Percentiles rank a stretch among this genome's conserved stretches.
phyloP scores from a whole-genome alignment of 2,888 invertebrate genomes.

The Agonopterix arenella region DNA sequence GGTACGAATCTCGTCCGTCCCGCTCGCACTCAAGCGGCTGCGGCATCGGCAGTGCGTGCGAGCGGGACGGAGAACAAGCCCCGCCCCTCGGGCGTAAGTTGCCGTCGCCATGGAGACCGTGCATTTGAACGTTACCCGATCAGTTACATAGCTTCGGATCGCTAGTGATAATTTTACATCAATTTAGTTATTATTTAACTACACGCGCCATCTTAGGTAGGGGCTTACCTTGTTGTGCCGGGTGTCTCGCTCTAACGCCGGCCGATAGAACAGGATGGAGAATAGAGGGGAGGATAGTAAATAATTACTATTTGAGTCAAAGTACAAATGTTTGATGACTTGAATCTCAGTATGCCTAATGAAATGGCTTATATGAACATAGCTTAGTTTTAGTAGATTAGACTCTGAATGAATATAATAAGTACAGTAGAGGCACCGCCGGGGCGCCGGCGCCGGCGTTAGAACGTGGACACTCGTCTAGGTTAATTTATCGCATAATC shows the following conservation, averaged over 20 bases:
- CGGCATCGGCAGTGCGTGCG: neutral
- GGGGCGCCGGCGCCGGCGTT: neutral
- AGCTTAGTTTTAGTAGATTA: too few species aligned
- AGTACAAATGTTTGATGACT: too few species aligned
- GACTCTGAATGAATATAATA: too few species aligned
- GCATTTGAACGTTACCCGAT: slow-evolving; percentile 61
- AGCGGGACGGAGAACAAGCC: neutral
- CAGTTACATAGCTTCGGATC: slow-evolving; percentile 61
- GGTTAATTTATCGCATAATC: neutral
- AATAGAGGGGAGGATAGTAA: too few species aligned
- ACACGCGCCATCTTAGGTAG: neutral
- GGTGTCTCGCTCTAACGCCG: neutral
- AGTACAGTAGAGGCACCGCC: too few species aligned
- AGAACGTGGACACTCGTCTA: neutral
- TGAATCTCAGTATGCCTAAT: too few species aligned
- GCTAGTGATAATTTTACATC: slow-evolving; percentile 56
- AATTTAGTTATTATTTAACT: slow-evolving; percentile 13
- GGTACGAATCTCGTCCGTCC: neutral
- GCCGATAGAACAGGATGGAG: neutral
- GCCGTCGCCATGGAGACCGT: slow-evolving; percentile 29
- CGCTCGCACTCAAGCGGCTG: too few species aligned
- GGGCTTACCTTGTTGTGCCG: slow-evolving; percentile 2
- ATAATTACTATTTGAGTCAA: too few species aligned
- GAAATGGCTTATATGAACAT: too few species aligned
- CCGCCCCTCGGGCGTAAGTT: neutral